Evolutionary conservation across 30 jellyfish, hydroid and myxozoan genomes (phyloP).

Genomic region (Catostylus mosaicus): DNA sequence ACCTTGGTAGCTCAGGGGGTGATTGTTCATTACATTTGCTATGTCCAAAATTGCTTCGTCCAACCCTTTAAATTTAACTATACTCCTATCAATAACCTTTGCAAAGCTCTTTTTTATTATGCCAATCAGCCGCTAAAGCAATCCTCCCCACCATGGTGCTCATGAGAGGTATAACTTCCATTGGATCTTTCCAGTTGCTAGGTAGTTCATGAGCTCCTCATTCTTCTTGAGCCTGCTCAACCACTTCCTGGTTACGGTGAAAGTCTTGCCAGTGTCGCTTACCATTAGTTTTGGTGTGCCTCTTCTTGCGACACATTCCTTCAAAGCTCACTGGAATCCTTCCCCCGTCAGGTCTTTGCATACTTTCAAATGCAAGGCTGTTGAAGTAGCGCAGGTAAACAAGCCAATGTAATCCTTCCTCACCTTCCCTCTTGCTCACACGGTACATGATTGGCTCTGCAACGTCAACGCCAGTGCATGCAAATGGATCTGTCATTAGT

Average conservation of each 20-base stretch:
- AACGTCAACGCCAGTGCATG: conserved; percentile 29
- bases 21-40: conserved; percentile 51
- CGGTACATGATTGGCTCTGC: conserved; percentile 40
- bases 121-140: conserved; percentile 51
- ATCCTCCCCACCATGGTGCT: conserved; percentile 79
- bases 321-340: conserved; percentile 43
- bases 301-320: conserved; percentile 42
- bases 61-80: conserved; percentile 19
- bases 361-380: conserved; percentile 49
- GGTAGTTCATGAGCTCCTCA: conserved; percentile 32
- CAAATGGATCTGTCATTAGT: conserved; percentile 19
- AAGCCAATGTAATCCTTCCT: conserved; percentile 22
- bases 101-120: conserved; percentile 27
- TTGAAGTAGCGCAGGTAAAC: conserved; percentile 30
- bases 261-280: conserved; percentile 43
- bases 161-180: conserved; percentile 54
- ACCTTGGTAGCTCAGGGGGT: conserved; percentile 63
- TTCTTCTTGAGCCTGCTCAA: conserved; percentile 25
- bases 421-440: neutral
- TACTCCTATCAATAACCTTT: conserved; percentile 31
- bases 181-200: conserved; percentile 31
- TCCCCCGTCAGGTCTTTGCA: conserved; percentile 51
- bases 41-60: conserved; percentile 44
- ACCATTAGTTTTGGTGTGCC: conserved; percentile 54
- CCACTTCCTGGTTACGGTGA: conserved; percentile 51